A percentile compares a stretch with the other conserved stretches of the same genome.
Evolutionary conservation across 2,888 invertebrate genomes (phyloP).

Genomic region (Julus scanicus): DNA sequence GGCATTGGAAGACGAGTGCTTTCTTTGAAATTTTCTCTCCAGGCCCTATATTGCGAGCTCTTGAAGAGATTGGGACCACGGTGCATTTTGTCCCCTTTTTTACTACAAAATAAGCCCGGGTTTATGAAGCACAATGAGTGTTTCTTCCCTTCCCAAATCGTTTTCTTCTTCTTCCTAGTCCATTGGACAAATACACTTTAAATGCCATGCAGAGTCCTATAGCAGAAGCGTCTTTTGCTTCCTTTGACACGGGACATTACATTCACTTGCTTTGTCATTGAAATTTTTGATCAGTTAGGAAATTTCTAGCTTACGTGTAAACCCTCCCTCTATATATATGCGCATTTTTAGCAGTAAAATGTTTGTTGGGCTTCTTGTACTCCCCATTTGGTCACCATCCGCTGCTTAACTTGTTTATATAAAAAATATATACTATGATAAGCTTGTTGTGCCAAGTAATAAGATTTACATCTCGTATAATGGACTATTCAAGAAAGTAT

Average conservation of each 20-base stretch:
- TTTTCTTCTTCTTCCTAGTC: conserved; percentile 31
- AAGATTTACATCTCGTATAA: background rate
- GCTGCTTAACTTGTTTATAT: background rate
- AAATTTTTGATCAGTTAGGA: conserved; percentile 28
- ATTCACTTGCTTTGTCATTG: conserved; percentile 35
- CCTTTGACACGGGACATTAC: conserved; percentile 39
- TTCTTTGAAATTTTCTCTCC: background rate
- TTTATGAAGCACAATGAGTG: conserved; percentile 29
- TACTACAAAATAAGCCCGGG: conserved; percentile 36
- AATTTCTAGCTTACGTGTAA: background rate
- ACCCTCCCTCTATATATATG: background rate
- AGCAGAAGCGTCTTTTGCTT: conserved; percentile 1
- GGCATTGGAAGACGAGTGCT: background rate
- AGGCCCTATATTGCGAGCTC: background rate
- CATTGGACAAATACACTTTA: conserved; percentile 36
- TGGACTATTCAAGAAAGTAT: background rate
- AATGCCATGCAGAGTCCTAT: conserved; percentile 19
- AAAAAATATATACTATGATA: conserved; percentile 37
- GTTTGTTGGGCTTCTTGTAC: background rate
- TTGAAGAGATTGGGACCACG: conserved; percentile 12
- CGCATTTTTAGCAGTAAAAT: conserved; percentile 16
- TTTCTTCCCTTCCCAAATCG: background rate
- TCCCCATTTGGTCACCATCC: background rate
- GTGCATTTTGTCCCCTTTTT: conserved; percentile 23
- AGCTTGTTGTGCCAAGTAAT: background rate